These are phyloP conservation scores for Chydorus sphaericus DNA, from an alignment of 2,888 invertebrate species.

Conservation along the genomic window DNA sequence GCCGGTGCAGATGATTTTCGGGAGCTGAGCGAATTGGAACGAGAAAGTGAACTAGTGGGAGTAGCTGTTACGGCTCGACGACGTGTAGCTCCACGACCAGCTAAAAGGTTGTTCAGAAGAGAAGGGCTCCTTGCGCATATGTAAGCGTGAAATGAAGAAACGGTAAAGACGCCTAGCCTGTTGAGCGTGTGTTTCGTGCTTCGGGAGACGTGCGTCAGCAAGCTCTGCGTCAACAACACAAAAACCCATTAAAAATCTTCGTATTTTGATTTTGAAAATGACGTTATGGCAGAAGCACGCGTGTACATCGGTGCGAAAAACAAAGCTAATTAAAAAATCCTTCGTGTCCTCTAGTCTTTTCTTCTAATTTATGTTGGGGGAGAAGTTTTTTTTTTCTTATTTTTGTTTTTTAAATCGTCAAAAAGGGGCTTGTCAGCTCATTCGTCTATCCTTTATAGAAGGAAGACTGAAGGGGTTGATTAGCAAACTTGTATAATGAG, in stretches of 20 bases:
- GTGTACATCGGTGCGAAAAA: background rate
- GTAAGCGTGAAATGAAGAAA: constrained; percentile 94
- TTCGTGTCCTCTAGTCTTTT: background rate
- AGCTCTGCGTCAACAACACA: constrained; percentile 50
- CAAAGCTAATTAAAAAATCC: background rate
- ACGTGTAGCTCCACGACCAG: constrained; percentile 51
- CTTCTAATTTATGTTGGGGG: background rate
- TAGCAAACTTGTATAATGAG: too few relatives aligned
- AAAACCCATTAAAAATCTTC: constrained; percentile 7
- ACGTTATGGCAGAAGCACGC: background rate
- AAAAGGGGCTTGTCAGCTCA: background rate
- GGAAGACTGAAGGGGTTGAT: too few relatives aligned
- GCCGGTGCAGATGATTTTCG: constrained; percentile 15
- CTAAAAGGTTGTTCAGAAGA: constrained; percentile 70
- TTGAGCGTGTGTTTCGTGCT: constrained; percentile 87
- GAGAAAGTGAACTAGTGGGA: constrained; percentile 70
- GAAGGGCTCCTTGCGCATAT: constrained; percentile 92
- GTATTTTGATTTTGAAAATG: too few relatives aligned
- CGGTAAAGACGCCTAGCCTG: constrained; percentile 91
- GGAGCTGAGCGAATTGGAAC: constrained; percentile 38
- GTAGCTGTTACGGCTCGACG: constrained; percentile 58
- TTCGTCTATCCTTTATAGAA: too few relatives aligned
- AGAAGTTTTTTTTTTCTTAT: background rate
- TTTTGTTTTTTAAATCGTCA: background rate
- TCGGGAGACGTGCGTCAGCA: constrained; percentile 86